Evolutionary conservation across 2,888 invertebrate species (phyloP).

Genomic region (Polyommatus iphigenia): DNA sequence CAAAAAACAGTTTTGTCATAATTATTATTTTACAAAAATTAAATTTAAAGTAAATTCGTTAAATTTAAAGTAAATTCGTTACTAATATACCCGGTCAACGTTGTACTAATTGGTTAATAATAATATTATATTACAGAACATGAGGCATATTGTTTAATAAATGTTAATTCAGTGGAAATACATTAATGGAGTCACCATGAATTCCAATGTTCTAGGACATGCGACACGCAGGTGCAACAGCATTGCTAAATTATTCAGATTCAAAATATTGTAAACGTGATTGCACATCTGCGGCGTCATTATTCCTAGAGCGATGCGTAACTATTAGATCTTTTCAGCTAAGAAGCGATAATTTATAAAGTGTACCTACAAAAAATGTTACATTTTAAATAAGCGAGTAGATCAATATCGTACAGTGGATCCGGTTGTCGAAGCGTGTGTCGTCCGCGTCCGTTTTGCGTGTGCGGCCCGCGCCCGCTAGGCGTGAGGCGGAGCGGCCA

Average conservation of each 20-base stretch:
- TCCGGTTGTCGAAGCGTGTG: slow-evolving; percentile 14
- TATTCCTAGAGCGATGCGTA: neutral
- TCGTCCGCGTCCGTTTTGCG: neutral
- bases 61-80: slow-evolving; percentile 26
- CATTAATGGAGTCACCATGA: neutral
- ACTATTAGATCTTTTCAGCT: neutral
- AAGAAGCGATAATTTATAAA: neutral
- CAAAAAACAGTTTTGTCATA: neutral
- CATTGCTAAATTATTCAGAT: neutral
- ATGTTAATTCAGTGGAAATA: neutral
- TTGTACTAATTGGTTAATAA: slow-evolving; percentile 12
- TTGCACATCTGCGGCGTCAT: neutral
- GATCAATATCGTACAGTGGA: neutral
- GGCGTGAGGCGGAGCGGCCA: slow-evolving; percentile 21
- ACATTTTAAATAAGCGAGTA: slow-evolving; percentile 13
- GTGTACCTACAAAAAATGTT: neutral
- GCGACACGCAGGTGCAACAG: neutral
- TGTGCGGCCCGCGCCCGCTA: neutral
- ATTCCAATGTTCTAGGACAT: neutral
- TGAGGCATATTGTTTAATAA: neutral
- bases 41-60: slow-evolving; percentile 28
- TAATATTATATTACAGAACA: neutral
- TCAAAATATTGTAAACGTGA: neutral
- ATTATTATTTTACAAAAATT: neutral
- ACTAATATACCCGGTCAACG: neutral